Base-by-base conservation (phyloP, 2,113 vertebrate genomes). In the Vulpes ferrilata region DNA sequence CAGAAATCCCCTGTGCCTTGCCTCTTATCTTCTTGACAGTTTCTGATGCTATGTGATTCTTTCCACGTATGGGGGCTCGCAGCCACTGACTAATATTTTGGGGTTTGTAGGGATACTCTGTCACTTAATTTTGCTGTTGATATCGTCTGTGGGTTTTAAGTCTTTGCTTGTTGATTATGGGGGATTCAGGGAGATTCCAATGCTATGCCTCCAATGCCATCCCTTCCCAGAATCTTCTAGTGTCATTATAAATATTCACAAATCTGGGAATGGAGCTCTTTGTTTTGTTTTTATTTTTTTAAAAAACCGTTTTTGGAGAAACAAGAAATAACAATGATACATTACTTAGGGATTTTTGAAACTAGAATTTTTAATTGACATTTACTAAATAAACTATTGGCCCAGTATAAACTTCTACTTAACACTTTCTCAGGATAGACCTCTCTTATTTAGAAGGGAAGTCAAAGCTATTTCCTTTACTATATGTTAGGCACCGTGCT, bases 211-310 rank as follows among this genome's bases (percentile, higher is more conserved):
- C 80, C 0, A 0, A 0, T 76, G 15, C 13, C 1, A 1, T 59
- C 23, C 17, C 35, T 76, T 88, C 51, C 48, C 51, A 69, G 85
- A 78, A 65, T 60, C 53, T 60, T 84, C 76, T 38, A 76, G 20
- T 60, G 25, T 55, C 27, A 76, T 57, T 82, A 74, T 23, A 83
- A 88, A 88, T 88, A 74, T 80, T 69, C 38, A 79, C 53, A 79
- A 25, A 43, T 73, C 23, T 60, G 15, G 10, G 53, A 43, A 90
- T 22, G 27, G n/a, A 64, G 16, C 7, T 80, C n/a, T 12, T 69
- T 60, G 65, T 19, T 74, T 48, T 17, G 43, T 17, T n/a, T 90
- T 65, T 27, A 25, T 64, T 53, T 15, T 55, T 55, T 78, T 67
- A 51, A 73, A 23, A 51, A 73, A 23, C 23, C 27, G 23, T 11